Evolutionary conservation across 2,888 invertebrate species (phyloP).

Genomic region (Pheosia tremula): DNA sequence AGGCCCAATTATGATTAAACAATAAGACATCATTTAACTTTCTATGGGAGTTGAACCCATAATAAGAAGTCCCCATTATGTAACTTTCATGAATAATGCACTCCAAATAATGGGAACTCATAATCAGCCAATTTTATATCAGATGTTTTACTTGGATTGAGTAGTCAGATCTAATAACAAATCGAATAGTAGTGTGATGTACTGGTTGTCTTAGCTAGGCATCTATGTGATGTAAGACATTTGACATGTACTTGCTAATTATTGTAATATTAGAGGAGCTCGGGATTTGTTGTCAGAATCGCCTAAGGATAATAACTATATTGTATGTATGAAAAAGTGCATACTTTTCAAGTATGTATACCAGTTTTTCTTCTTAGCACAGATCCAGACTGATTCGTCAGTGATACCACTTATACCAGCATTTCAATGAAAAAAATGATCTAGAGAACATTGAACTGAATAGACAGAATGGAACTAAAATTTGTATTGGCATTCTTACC

Average conservation of each 20-base stretch:
- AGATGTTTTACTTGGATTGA: conserved; percentile 29
- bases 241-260: conserved; percentile 22
- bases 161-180: neutral
- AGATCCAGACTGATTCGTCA: conserved; percentile 42
- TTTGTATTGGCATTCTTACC: conserved; percentile 79
- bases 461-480: conserved; percentile 65
- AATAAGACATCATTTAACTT: conserved; percentile 6
- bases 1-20: neutral
- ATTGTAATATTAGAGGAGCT: conserved; percentile 36
- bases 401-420: conserved; percentile 24
- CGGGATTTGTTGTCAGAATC: conserved; percentile 26
- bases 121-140: conserved; percentile 50
- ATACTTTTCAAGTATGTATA: conserved; percentile 38
- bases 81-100: conserved; percentile 5
- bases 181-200: neutral
- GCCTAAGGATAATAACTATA: conserved; percentile 9
- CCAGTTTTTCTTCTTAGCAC: conserved; percentile 29
- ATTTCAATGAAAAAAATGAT: conserved; percentile 18
- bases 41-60: conserved; percentile 53
- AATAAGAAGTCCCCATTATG: neutral
- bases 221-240: conserved; percentile 24
- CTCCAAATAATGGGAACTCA: neutral
- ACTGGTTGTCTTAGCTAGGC: neutral
- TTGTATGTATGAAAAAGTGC: conserved; percentile 26
- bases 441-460: conserved; percentile 31